A percentile compares a stretch with the other conserved stretches of the same genome.
Evolutionary conservation across 2,888 invertebrate genomes (phyloP).

Genomic region (Syrphus vitripennis): DNA sequence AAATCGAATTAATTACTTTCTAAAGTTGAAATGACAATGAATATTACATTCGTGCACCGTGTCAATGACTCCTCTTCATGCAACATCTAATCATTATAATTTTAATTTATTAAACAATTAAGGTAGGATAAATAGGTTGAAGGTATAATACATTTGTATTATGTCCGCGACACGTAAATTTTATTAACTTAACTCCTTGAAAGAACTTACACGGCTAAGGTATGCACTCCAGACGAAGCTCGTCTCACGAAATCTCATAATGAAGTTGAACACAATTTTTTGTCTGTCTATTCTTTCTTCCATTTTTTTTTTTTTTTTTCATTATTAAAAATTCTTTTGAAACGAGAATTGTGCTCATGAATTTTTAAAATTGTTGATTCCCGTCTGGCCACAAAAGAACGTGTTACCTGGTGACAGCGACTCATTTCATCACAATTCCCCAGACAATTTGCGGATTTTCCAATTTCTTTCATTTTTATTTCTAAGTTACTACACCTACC

Average conservation of each 20-base stretch:
- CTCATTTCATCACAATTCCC: constrained; percentile 69
- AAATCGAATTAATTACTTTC: no score
- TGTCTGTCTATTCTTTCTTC: background rate
- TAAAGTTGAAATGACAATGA: no score
- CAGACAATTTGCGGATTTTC: constrained; percentile 70
- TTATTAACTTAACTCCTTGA: no score
- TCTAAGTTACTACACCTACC: background rate
- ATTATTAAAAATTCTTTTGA: background rate
- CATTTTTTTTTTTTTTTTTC: background rate
- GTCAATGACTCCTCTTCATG: no score
- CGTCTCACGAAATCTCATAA: background rate
- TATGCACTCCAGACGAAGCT: background rate
- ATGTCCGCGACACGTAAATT: no score
- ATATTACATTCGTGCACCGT: no score
- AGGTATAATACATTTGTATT: no score
- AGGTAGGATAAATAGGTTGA: no score
- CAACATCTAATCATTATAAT: no score
- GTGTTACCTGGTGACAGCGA: constrained; percentile 70
- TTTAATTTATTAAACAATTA: no score
- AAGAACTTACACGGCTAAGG: no score
- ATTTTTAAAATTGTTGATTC: constrained; percentile 61
- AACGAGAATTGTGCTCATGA: constrained; percentile 29
- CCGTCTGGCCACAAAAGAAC: constrained; percentile 49
- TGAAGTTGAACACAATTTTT: background rate
- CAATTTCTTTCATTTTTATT: constrained; percentile 65